Evolutionary conservation across 2,113 vertebrate species (phyloP).

Genomic region (Chaetura pelagica): DNA sequence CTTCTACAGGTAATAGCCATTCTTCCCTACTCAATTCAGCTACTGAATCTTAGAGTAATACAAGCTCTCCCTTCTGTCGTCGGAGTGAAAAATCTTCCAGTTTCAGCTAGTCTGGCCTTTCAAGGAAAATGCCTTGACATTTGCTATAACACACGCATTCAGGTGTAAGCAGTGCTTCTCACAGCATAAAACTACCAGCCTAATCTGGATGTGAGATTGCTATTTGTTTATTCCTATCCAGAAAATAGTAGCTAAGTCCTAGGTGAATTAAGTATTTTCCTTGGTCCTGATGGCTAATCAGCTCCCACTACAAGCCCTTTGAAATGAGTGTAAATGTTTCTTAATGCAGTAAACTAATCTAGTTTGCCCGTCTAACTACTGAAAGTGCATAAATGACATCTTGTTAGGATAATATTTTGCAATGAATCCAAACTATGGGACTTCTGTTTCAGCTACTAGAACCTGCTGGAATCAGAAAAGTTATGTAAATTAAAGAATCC

Average conservation of each 20-base stretch:
- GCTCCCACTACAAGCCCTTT: background rate
- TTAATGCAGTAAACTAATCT: background rate
- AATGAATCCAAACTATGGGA: background rate
- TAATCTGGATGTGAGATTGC: background rate
- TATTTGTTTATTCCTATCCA: background rate
- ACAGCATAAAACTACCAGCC: background rate
- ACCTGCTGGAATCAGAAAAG: background rate
- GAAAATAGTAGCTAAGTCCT: background rate
- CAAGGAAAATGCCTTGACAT: background rate
- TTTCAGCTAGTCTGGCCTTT: background rate
- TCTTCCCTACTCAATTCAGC: background rate
- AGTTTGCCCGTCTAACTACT: background rate
- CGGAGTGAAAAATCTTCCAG: background rate
- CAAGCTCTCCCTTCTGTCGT: background rate
- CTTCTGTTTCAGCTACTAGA: background rate
- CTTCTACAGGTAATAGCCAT: background rate
- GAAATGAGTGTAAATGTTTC: background rate
- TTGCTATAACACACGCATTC: background rate
- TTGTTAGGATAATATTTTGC: background rate
- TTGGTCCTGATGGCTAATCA: background rate
- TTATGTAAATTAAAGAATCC: background rate
- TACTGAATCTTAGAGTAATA: background rate
- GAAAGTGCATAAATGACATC: background rate
- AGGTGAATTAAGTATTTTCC: background rate
- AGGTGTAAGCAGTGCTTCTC: background rate